These are phyloP conservation scores for Drosophila pseudoobscura DNA, from an alignment of 1,140 invertebrate species.

Conservation along the genomic window DNA sequence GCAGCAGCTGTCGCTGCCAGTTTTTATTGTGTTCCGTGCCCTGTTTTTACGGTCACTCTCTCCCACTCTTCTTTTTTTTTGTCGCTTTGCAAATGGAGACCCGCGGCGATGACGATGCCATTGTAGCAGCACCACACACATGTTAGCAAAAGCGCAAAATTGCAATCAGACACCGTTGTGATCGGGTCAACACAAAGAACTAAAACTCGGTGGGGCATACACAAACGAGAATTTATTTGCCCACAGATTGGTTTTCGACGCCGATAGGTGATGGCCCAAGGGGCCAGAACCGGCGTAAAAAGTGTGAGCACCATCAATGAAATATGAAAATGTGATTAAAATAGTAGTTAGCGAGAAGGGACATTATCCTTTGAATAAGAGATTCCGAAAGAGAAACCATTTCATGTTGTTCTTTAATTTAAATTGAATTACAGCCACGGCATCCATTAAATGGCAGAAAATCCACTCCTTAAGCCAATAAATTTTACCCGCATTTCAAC, in stretches of 20 bases:
- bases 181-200: slow-evolving; percentile 25
- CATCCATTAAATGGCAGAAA: no score
- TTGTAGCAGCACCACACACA: no score
- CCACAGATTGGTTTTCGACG: slow-evolving; percentile 22
- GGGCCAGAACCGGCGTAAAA: slow-evolving; percentile 19
- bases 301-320: slow-evolving; percentile 13
- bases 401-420: neutral
- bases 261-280: slow-evolving; percentile 16
- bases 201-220: neutral
- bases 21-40: slow-evolving; percentile 15
- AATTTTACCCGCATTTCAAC: no score
- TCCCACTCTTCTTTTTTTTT: slow-evolving; percentile 8
- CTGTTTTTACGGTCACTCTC: slow-evolving; percentile 17
- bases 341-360: neutral
- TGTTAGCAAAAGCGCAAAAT: slow-evolving; percentile 9
- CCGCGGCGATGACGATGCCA: neutral
- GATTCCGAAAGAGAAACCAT: neutral
- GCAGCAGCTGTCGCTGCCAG: slow-evolving; percentile 20
- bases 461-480: no score
- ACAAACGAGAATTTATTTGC: slow-evolving; percentile 21
- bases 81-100: slow-evolving; percentile 4
- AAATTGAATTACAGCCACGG: no score
- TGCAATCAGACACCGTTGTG: slow-evolving; percentile 17
- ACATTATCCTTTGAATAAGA: no score
- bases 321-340: slow-evolving; percentile 36